A percentile compares a stretch with the other conserved stretches of the same genome.
Evolutionary conservation across 2,797 vertebrate species (phyloP).

Genomic region (Muscicapa comitata): DNA sequence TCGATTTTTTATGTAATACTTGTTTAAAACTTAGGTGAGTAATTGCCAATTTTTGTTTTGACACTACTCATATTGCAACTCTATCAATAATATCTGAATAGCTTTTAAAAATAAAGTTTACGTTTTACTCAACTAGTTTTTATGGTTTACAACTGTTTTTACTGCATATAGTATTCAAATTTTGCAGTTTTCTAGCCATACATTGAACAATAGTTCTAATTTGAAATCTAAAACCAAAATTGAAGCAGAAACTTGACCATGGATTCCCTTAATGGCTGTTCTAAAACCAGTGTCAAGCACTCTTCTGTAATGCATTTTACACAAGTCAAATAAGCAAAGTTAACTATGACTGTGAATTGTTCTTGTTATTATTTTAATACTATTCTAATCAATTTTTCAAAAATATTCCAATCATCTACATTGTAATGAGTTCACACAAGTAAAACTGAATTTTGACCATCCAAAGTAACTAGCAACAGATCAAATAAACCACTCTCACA

Average conservation of each 20-base stretch:
- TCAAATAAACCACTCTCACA: neutral
- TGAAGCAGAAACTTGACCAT: neutral
- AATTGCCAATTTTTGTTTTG: neutral
- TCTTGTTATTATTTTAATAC: neutral
- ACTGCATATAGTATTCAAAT: neutral
- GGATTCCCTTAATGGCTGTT: neutral
- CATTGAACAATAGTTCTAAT: neutral
- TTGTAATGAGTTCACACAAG: neutral
- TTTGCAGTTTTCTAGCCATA: neutral
- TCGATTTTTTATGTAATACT: neutral
- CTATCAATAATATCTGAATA: neutral
- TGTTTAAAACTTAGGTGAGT: neutral
- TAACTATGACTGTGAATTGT: neutral
- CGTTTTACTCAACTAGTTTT: neutral
- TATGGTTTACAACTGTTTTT: neutral
- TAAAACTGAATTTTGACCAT: neutral
- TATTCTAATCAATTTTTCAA: neutral
- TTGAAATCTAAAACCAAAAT: neutral
- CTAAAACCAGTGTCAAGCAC: neutral
- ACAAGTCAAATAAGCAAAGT: neutral
- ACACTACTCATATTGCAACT: neutral
- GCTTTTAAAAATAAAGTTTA: neutral
- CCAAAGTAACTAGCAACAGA: neutral
- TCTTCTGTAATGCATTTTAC: neutral
- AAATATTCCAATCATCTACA: neutral